Evolutionary conservation across 2,113 vertebrate species (phyloP).

Genomic region (Pedionomus torquatus): DNA sequence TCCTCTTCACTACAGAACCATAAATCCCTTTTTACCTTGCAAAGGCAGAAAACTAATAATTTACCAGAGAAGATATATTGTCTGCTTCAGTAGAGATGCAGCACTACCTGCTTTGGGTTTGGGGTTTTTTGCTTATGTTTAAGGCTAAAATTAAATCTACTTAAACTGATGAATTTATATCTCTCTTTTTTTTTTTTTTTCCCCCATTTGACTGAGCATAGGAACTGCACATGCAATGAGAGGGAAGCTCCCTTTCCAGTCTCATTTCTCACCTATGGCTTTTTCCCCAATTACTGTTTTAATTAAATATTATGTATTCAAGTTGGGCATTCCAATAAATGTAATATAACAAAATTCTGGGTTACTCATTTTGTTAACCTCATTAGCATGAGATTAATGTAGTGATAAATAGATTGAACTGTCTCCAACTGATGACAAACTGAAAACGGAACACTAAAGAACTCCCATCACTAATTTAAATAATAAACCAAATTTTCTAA

Average conservation of each 20-base stretch:
- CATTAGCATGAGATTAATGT: constrained; percentile 54
- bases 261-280: neutral
- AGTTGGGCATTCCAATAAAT: constrained; percentile 44
- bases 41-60: neutral
- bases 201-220: neutral
- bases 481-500: constrained; percentile 29
- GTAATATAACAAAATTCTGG: constrained; percentile 46
- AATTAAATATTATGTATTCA: constrained; percentile 49
- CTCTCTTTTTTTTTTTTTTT: neutral
- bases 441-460: neutral
- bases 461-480: constrained; percentile 24
- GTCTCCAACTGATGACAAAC: constrained; percentile 47
- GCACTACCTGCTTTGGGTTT: neutral
- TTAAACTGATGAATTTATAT: neutral
- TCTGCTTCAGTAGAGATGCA: neutral
- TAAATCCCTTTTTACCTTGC: rapidly evolving
- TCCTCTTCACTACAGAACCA: neutral
- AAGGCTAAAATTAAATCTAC: neutral
- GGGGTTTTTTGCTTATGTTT: neutral
- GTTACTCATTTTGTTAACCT: constrained; percentile 55
- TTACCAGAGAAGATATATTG: neutral
- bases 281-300: constrained; percentile 34
- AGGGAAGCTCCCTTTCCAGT: neutral
- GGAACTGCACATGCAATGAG: neutral
- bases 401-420: constrained; percentile 52